phyloP scores from a whole-genome alignment of 92 coral and sea anemone species.

The Epizoanthus scotinus region DNA sequence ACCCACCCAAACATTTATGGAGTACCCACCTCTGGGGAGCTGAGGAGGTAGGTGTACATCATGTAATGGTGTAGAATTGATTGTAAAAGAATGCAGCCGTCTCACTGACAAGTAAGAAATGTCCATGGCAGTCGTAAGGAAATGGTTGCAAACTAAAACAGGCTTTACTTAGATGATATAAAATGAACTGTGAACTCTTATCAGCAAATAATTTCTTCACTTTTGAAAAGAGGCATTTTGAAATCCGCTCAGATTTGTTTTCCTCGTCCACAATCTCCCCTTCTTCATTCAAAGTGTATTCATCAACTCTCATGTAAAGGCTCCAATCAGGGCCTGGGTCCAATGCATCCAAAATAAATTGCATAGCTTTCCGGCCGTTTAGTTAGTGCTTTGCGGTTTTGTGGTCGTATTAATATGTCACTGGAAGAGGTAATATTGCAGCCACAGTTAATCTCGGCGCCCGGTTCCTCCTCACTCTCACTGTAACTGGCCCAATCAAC shows the following conservation, averaged over 20 bases:
- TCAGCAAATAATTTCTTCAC: slow-evolving; percentile 57
- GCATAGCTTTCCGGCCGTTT: not conserved
- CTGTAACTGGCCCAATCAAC: slow-evolving; percentile 30
- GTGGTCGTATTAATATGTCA: not conserved
- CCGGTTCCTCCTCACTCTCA: slow-evolving; percentile 22
- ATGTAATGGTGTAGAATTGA: slow-evolving; percentile 22
- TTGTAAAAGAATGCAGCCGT: slow-evolving; percentile 44
- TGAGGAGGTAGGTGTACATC: not conserved
- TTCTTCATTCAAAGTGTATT: slow-evolving; percentile 14
- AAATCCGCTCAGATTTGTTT: slow-evolving; percentile 7
- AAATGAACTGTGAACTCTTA: slow-evolving; percentile 46
- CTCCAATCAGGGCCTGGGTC: slow-evolving; percentile 18
- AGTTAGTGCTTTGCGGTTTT: not conserved
- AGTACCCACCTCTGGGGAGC: too few relatives aligned
- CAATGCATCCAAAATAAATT: slow-evolving; percentile 13
- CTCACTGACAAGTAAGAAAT: slow-evolving; percentile 46
- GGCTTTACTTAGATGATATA: slow-evolving; percentile 52
- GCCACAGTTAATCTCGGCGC: slow-evolving; percentile 15
- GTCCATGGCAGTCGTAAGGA: slow-evolving; percentile 39
- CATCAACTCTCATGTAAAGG: slow-evolving; percentile 5
- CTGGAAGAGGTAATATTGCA: slow-evolving; percentile 18
- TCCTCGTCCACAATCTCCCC: slow-evolving; percentile 27
- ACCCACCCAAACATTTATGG: too few relatives aligned
- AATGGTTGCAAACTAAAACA: slow-evolving; percentile 38
- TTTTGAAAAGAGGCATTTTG: slow-evolving; percentile 7